Base-by-base conservation (phyloP, 1,140 invertebrate genomes). In the Danaus plexippus region DNA sequence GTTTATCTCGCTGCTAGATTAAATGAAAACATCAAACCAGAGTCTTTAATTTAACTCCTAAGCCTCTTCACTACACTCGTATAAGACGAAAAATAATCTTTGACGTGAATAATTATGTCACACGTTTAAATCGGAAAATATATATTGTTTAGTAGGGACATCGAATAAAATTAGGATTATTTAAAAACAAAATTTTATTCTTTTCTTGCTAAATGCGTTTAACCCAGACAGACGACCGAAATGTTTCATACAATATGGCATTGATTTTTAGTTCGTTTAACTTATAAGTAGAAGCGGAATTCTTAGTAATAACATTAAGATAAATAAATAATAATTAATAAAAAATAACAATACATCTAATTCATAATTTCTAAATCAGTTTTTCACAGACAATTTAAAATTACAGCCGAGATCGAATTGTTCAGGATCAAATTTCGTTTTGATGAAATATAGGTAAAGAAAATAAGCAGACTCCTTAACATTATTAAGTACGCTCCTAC, bases 181-280 rank as follows among this genome's bases (percentile, higher is more conserved):
- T 58, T 63, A 74, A 74, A 69, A 75, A 74, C 79, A 72, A 55
- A 70, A 67, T 71, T 70, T 77, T 67, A 64, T 71, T 82, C 81
- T 82, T 32, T 6, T 32, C 22, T 80, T 84, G 78, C 78, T 84
- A 84, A 81, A 84, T 84, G 80, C 80, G 68, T 61, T 66, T 77
- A 80, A 83, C 75, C 78, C 73, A 80, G 66, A 75, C 68, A 76
- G 73, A 77, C 73, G 75, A 78, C 70, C 78, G 66, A 77, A 78
- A 71, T 69, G 63, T 71, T 66, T 65, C 64, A 62, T 64, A 69
- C 67, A 70, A 60, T 65, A 80, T 77, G 66, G 70, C 75, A 72
- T 70, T 70, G 57, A 66, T 59, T 67, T 73, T 72, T 73, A 69
- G 66, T 72, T 69, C 54, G 55, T 55, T 78, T 69, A 71, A 67